A percentile compares a stretch with the other conserved stretches of the same genome.
These are phyloP conservation scores for Phyllostomus hastatus DNA, from an alignment of 2,113 vertebrate species.

Conservation along the genomic window DNA sequence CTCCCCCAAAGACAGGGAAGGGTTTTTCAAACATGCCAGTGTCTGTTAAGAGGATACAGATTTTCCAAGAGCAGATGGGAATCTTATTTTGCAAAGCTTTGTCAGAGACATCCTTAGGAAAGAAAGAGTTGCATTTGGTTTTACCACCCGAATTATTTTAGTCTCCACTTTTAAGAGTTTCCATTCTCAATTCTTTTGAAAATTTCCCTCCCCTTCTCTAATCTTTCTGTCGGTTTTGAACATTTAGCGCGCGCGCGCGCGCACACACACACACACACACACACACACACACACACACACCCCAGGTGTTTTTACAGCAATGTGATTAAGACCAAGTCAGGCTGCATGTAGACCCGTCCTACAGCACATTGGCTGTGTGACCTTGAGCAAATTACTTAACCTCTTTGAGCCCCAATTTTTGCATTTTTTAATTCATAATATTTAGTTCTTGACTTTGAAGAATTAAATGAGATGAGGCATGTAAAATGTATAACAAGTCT, in stretches of 20 bases:
- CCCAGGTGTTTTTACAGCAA: background rate
- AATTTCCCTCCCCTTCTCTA: background rate
- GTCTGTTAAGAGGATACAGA: background rate
- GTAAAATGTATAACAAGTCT: background rate
- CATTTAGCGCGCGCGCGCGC: background rate
- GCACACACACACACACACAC: background rate
- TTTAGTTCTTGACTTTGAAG: background rate
- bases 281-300: background rate
- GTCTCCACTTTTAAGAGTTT: background rate
- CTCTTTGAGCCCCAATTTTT: background rate
- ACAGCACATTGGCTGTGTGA: background rate
- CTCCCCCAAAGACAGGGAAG: background rate
- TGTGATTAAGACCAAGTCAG: background rate
- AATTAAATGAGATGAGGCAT: background rate
- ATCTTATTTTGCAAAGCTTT: background rate
- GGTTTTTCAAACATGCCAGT: conserved; percentile 15
- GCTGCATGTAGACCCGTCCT: background rate
- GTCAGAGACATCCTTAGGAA: conserved; percentile 13
- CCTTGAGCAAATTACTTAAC: background rate
- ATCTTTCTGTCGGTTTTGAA: background rate
- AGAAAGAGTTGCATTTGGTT: conserved; percentile 7
- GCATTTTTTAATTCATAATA: background rate
- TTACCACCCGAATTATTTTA: background rate
- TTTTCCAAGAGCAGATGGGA: conserved; percentile 25
- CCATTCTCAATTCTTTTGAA: background rate